A percentile compares a stretch with the other conserved stretches of the same genome.
Conservation (phyloP, 2,888 invertebrate species). For the Eupithecia inturbata region DNA sequence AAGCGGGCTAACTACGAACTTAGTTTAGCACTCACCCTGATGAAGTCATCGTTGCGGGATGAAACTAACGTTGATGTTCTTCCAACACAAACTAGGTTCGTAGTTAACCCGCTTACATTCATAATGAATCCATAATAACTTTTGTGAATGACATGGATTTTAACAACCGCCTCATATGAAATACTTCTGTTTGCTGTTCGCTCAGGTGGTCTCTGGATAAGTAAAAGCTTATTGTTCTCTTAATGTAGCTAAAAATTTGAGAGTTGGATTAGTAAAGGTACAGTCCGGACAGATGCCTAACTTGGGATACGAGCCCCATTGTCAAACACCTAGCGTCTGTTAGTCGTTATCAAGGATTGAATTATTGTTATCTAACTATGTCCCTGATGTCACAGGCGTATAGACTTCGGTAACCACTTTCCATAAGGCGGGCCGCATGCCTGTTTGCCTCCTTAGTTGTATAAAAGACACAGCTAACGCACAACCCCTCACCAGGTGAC, state of each 20-base stretch:
- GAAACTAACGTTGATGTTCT: too few relatives aligned
- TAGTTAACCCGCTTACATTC: too few relatives aligned
- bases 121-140: not conserved
- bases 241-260: not conserved
- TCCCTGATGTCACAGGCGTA: not conserved
- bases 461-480: not conserved
- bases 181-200: not conserved
- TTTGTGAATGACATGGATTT: not conserved
- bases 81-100: too few relatives aligned
- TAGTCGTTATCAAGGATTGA: too few relatives aligned
- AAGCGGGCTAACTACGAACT: too few relatives aligned
- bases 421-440: not conserved
- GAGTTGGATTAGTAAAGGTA: too few relatives aligned
- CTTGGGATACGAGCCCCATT: too few relatives aligned
- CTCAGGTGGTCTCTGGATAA: not conserved
- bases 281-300: too few relatives aligned
- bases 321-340: too few relatives aligned
- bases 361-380: too few relatives aligned
- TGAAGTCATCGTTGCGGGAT: too few relatives aligned
- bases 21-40: too few relatives aligned
- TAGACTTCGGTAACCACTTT: not conserved
- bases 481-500: constrained; percentile 50
- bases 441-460: not conserved
- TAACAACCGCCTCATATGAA: not conserved
- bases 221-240: not conserved